These are phyloP conservation scores for Pyrgilauda ruficollis DNA, from an alignment of 2,113 vertebrate species.

Conservation along the genomic window DNA sequence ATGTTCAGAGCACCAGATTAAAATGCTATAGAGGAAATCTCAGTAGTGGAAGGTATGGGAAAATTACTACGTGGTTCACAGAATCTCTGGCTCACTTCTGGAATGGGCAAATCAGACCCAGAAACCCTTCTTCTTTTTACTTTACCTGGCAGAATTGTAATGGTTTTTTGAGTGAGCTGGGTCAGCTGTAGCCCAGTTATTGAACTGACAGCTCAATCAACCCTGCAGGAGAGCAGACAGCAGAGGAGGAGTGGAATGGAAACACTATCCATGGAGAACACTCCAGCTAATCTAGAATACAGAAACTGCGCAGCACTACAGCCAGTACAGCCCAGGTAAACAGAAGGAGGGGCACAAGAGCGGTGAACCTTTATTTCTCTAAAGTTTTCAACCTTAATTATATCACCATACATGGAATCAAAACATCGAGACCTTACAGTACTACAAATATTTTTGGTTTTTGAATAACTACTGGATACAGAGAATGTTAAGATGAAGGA, in stretches of 20 bases:
- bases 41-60: neutral
- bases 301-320: neutral
- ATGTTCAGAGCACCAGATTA: neutral
- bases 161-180: neutral
- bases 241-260: neutral
- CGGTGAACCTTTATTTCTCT: neutral
- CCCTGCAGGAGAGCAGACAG: neutral
- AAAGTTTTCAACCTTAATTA: neutral
- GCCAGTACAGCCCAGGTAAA: neutral
- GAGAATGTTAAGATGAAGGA: neutral
- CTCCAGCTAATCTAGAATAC: neutral
- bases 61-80: neutral
- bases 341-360: fast-evolving
- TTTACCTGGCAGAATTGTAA: neutral
- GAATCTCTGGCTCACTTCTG: neutral
- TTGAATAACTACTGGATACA: neutral
- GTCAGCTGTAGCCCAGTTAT: neutral
- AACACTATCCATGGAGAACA: neutral
- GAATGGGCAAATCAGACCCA: neutral
- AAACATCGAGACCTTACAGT: neutral
- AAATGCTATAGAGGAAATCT: neutral
- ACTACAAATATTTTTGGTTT: neutral
- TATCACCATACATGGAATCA: neutral
- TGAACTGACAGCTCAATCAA: neutral
- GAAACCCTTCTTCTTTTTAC: neutral